Evolutionary conservation across 1,140 invertebrate species (phyloP), one percentile per base, ranked within the genome.

Genomic region (Drosophila triauraria): DNA sequence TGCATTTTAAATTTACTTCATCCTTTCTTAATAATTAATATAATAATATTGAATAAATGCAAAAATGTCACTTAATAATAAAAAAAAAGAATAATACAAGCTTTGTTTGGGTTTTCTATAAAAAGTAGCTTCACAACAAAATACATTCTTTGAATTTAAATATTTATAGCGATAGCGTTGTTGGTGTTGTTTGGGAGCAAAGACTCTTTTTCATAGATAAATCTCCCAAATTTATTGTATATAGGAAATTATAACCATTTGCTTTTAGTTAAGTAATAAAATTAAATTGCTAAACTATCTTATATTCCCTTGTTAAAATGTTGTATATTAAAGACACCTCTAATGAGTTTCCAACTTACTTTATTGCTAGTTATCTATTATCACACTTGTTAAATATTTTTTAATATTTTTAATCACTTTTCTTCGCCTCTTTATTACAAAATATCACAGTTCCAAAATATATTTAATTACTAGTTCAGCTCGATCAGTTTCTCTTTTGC

Each of bases 401-500:
- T 42, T 9, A n/a, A 42, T 68, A 42, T 61, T 64, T 61, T 64
- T 3, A 25, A 44, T 25, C 17, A 44, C 43, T 68, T 15, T 30
- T 5, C 13, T 32, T 48, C 15, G 7, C 17, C 10, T 17, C 4
- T 17, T 40, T 23, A 10, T 17, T 17, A 9, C 3, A 35, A 27
- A 72, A 43, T 71, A 72, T 71, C 67, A 71, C 67, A 72, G 48
- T 60, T 58, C n/a, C 4, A 17, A 10, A 9, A 23, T 50, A 43
- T 30, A 40, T 25, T 35, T 40, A 68, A 50, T 10, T 32, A 64
- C 48, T 32, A 54, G 15, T 4, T 32, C 32, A 10, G 40, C 17
- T 71, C n/a, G 10, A 10, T 77, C 42, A 77, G 38, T 72, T 78
- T 70, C 57, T 64, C 77, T 79, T 79, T 57, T 79, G 75, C 20